Percentiles rank a stretch among this genome's conserved stretches.
Evolutionary conservation across 2,113 vertebrate genomes (phyloP).

Genomic region (Lanius ludovicianus): DNA sequence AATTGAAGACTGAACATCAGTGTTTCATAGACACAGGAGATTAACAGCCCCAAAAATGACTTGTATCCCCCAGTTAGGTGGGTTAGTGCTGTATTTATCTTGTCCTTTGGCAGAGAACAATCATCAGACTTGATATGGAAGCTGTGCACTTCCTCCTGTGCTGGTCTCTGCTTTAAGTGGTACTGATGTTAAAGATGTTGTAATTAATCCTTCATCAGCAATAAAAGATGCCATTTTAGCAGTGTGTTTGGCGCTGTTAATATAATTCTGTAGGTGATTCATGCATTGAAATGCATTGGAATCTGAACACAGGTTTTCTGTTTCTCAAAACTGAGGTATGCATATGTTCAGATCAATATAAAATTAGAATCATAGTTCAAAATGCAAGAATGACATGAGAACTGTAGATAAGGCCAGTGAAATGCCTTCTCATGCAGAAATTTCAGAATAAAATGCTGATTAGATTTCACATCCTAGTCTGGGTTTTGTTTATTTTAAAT

Average conservation of each 20-base stretch:
- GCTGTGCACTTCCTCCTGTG: neutral
- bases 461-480: neutral
- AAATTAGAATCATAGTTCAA: neutral
- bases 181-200: neutral
- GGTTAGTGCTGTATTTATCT: neutral
- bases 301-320: neutral
- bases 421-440: neutral
- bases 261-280: neutral
- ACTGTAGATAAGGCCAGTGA: neutral
- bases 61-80: neutral
- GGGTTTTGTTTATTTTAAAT: neutral
- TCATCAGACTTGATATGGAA: neutral
- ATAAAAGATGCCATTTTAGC: neutral
- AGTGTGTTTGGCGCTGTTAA: neutral
- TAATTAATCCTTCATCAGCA: neutral
- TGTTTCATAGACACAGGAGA: neutral
- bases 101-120: neutral
- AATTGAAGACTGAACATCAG: neutral
- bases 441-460: neutral
- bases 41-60: neutral
- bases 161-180: neutral
- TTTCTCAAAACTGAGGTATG: neutral
- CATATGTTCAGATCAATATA: neutral
- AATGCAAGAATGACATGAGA: neutral
- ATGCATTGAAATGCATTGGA: neutral